Percentiles rank a stretch among this genome's conserved stretches.
These are phyloP conservation scores for Sphecodes monilicornis DNA, from an alignment of 2,888 invertebrate species.

Conservation along the genomic window DNA sequence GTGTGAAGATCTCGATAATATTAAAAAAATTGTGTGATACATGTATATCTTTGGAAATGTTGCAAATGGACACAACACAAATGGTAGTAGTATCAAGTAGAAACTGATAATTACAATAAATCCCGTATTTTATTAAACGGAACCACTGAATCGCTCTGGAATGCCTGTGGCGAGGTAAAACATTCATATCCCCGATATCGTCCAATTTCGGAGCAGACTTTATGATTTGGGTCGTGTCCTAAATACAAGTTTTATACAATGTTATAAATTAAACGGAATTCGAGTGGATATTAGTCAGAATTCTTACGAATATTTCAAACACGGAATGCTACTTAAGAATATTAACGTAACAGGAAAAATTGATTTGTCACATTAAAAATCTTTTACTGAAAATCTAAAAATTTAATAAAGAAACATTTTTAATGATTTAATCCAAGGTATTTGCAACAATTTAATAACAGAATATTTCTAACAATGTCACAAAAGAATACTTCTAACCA, in stretches of 20 bases:
- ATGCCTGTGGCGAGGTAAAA: constrained; percentile 22
- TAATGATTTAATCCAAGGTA: too few species aligned
- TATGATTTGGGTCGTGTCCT: constrained; percentile 34
- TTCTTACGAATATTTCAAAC: background rate
- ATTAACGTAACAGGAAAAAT: background rate
- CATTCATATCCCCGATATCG: constrained; percentile 33
- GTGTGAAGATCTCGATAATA: background rate
- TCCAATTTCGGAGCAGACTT: constrained; percentile 26
- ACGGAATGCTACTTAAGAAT: background rate
- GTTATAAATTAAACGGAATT: constrained; percentile 39
- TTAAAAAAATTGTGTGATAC: background rate
- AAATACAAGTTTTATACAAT: constrained; percentile 28
- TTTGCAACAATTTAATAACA: too few species aligned
- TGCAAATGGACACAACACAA: too few species aligned
- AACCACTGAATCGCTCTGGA: constrained; percentile 9
- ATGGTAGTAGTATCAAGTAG: background rate
- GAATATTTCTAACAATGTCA: too few species aligned
- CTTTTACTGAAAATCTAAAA: too few species aligned
- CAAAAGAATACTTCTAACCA: too few species aligned
- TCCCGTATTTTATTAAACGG: constrained; percentile 3
- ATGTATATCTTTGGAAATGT: background rate
- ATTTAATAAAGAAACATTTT: too few species aligned
- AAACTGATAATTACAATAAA: background rate
- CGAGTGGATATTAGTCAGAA: constrained; percentile 2
- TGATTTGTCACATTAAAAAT: background rate